Conservation (phyloP, 2,797 vertebrate genomes). For the Hyperoplus lanceolatus region DNA sequence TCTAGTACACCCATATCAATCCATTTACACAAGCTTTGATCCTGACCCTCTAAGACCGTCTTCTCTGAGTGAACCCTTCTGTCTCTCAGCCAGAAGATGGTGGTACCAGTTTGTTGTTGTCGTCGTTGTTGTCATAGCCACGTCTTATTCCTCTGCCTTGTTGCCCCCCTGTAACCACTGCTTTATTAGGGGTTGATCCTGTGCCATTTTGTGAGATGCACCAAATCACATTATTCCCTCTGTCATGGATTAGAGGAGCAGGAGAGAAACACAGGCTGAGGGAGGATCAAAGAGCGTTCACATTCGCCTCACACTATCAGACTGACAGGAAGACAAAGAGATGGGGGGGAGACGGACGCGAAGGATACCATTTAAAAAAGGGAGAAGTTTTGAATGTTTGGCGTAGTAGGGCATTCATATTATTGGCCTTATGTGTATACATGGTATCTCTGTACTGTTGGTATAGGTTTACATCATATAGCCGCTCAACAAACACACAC, state of each 20-base stretch:
- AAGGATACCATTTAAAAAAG: conserved; percentile 86
- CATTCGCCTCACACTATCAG: conserved; percentile 92
- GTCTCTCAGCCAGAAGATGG: conserved; percentile 87
- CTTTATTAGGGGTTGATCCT: conserved; percentile 89
- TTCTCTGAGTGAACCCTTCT: conserved; percentile 71
- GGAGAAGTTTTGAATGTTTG: conserved; percentile 51
- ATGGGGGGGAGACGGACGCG: conserved; percentile 86
- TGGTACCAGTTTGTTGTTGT: conserved; percentile 74
- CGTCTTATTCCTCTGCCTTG: conserved; percentile 47
- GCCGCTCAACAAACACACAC: conserved; percentile 25
- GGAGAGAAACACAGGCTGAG: conserved; percentile 90
- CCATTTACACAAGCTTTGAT: conserved; percentile 40
- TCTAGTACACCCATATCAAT: conserved; percentile 9
- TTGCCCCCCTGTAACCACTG: conserved; percentile 75
- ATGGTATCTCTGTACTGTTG: conserved; percentile 36
- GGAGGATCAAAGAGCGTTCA: conserved; percentile 92
- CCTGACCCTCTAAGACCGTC: conserved; percentile 24
- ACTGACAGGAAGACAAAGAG: conserved; percentile 77
- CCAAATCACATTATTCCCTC: conserved; percentile 96
- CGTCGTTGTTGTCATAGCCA: conserved; percentile 65
- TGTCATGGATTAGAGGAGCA: conserved; percentile 94
- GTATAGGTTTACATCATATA: conserved; percentile 49
- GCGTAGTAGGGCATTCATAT: conserved; percentile 29
- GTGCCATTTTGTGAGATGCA: conserved; percentile 93
- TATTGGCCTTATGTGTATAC: conserved; percentile 34